Base-by-base conservation (phyloP, 1,140 invertebrate species). In the Tetragnatha versicolor region DNA sequence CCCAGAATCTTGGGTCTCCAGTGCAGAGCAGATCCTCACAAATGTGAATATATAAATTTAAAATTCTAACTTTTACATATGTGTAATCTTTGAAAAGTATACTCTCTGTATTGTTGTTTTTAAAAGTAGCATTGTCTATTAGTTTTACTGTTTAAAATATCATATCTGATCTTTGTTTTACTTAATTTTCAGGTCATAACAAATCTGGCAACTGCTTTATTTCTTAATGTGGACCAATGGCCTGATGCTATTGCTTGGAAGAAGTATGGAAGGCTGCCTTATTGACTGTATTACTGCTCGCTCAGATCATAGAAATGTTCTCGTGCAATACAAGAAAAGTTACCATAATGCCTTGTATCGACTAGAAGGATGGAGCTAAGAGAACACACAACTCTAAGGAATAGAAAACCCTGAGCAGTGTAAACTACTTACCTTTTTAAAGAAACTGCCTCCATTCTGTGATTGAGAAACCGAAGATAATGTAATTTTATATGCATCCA, bases 201-300 rank as follows among this genome's bases (percentile, higher is more conserved):
- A 60, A 70, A 55, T 45, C 35, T 49, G 58, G 70, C 70, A 75
- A 61, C 70, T 75, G 70, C 35, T 75, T 29, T 75, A 49, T 75
- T 61, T 61, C 70, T 75, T 75, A 75, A 35, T 60, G 70, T 75
- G 70, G 70, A 75, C 70, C 70, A 75, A 75, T 75, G 70, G 70
- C 70, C 70, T 75, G 70, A 75, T 60, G 69, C 70, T 75, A 63
- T 75, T 75, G 70, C 70, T 75, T 75, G 70, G 35, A 61, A 75
- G 70, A 75, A 75, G 70, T 75, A 61, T 63, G 70, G 70, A 75
- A 61, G 70, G 70, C 70, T 75, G 70, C 70, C 70, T 75, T 75
- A 75, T 75, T 60, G 55, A 75, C 70, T 72, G 69, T 72, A 58
- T 25, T 72, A 37, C 65, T 75, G 70, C 70, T 75, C 70, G 49